Evolutionary conservation across 2,797 vertebrate species (phyloP).

Genomic region (Botia kubotai): DNA sequence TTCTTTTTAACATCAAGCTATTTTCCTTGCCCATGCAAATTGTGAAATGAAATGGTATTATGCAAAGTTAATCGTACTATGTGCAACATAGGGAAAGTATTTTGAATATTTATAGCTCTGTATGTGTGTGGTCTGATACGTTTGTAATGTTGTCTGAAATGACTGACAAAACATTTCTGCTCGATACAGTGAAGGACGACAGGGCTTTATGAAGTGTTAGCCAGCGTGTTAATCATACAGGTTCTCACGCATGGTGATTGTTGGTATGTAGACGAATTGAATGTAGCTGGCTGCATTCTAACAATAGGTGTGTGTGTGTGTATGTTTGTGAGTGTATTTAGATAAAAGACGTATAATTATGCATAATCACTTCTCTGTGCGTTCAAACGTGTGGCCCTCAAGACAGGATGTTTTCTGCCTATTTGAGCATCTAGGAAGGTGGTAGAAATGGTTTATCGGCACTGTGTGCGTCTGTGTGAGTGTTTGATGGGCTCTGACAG

Average conservation of each 20-base stretch:
- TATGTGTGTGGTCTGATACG: slow-evolving; percentile 26
- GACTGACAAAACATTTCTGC: slow-evolving; percentile 30
- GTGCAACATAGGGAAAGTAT: neutral
- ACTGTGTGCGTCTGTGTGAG: slow-evolving; percentile 26
- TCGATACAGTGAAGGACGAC: neutral
- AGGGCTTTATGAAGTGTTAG: slow-evolving; percentile 6
- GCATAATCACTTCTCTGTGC: slow-evolving; percentile 5
- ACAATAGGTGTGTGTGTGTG: slow-evolving; percentile 16
- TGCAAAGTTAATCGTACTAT: slow-evolving; percentile 9
- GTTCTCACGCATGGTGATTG: slow-evolving; percentile 21
- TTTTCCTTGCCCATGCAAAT: neutral
- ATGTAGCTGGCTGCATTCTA: slow-evolving; percentile 31
- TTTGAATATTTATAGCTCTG: slow-evolving; percentile 20
- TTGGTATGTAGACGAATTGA: slow-evolving; percentile 15
- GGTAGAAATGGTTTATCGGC: slow-evolving; percentile 9
- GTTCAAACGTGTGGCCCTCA: neutral
- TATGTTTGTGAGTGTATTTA: neutral
- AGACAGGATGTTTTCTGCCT: slow-evolving; percentile 30
- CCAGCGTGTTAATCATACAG: slow-evolving; percentile 6
- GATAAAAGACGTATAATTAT: slow-evolving; percentile 35
- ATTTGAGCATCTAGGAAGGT: slow-evolving; percentile 42
- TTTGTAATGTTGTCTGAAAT: slow-evolving; percentile 27
- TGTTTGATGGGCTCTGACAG: slow-evolving; percentile 77
- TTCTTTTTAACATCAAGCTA: neutral
- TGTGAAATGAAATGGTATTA: neutral